phyloP scores from a whole-genome alignment of 30 jellyfish, hydroid and myxozoan genomes.

The Rhopilema esculentum region DNA sequence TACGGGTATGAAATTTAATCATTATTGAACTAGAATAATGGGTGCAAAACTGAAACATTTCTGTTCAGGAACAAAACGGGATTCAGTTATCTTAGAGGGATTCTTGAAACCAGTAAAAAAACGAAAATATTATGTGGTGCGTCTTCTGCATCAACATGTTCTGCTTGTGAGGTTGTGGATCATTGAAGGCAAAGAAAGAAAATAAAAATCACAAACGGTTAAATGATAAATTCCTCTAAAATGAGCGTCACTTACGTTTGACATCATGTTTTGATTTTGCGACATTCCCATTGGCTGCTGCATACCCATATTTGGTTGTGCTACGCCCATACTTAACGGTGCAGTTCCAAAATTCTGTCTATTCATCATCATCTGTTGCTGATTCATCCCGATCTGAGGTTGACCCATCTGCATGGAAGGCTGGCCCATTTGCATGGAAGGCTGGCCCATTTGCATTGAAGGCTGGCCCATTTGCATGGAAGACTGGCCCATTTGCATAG shows the following conservation, averaged over 20 bases:
- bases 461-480: conserved; percentile 40
- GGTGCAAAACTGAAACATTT: no score
- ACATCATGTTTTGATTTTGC: conserved; percentile 26
- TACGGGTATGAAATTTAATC: no score
- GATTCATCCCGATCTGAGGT: conserved; percentile 14
- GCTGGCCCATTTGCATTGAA: conserved; percentile 31
- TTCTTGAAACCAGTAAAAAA: no score
- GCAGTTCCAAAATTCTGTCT: conserved; percentile 19
- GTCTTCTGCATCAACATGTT: no score
- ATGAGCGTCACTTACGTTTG: conserved; percentile 12
- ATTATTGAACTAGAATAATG: no score
- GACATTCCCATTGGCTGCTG: background rate
- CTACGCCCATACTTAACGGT: conserved; percentile 3
- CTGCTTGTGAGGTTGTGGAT: no score
- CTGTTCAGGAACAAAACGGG: no score
- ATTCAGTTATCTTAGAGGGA: no score
- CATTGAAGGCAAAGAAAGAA: no score
- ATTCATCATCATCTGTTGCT: conserved; percentile 33
- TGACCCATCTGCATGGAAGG: conserved; percentile 35
- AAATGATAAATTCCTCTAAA: background rate
- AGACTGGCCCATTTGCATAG: background rate
- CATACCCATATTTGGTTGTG: conserved; percentile 19
- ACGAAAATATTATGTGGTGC: no score
- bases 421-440: conserved; percentile 38
- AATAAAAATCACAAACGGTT: background rate